Evolutionary conservation across 2,888 invertebrate genomes (phyloP).

Genomic region (Lamellibrachia satsuma): DNA sequence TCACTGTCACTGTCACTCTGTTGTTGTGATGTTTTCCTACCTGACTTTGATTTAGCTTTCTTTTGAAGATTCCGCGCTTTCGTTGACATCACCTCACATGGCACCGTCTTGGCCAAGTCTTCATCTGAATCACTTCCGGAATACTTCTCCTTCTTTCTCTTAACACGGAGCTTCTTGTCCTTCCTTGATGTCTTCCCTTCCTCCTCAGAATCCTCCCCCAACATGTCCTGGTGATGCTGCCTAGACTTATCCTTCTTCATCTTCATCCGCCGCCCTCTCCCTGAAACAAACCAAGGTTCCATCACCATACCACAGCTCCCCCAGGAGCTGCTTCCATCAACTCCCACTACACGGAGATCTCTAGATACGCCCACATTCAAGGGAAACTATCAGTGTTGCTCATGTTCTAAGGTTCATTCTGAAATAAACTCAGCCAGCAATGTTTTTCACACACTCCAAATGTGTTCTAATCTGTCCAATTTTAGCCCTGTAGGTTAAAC

Average conservation of each 20-base stretch:
- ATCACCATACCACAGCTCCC: not conserved
- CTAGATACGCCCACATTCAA: not conserved
- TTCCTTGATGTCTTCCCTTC: constrained; percentile 22
- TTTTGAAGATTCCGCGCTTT: not conserved
- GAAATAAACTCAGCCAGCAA: not conserved
- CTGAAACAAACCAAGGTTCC: not conserved
- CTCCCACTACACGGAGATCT: not conserved
- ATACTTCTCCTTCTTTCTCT: constrained; percentile 9
- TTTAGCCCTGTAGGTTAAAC: too few relatives aligned
- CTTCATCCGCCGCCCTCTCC: not conserved
- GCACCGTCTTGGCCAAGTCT: constrained; percentile 23
- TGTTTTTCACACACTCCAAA: not conserved
- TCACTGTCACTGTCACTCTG: constrained; percentile 21
- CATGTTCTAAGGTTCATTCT: not conserved
- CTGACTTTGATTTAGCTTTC: not conserved
- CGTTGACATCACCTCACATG: not conserved
- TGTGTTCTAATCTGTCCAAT: too few relatives aligned
- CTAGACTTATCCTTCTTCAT: not conserved
- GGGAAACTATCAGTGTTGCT: too few relatives aligned
- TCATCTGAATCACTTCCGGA: not conserved
- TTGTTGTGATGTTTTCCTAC: not conserved
- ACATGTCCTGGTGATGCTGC: not conserved
- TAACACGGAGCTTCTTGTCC: not conserved
- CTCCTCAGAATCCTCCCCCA: constrained; percentile 8
- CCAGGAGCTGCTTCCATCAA: not conserved